phyloP scores from a whole-genome alignment of 2,113 vertebrate genomes.

The Perccottus glenii region DNA sequence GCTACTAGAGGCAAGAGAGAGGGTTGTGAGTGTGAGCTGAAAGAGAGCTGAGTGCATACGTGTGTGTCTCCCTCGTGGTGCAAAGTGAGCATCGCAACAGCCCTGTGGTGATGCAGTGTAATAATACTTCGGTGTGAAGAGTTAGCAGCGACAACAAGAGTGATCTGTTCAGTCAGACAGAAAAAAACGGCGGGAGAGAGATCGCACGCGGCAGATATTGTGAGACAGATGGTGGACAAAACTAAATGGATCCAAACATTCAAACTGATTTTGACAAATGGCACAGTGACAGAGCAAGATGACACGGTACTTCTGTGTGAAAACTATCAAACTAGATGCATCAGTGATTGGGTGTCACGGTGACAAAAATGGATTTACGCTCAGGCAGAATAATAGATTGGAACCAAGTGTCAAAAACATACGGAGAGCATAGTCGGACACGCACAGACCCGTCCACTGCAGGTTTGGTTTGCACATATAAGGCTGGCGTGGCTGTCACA shows the following conservation, averaged over 20 bases:
- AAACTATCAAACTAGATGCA: not conserved
- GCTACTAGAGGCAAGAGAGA: slow-evolving; percentile 34
- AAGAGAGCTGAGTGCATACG: slow-evolving; percentile 22
- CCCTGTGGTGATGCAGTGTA: slow-evolving; percentile 40
- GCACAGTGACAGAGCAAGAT: slow-evolving; percentile 24
- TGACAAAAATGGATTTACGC: slow-evolving; percentile 30
- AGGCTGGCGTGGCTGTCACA: slow-evolving; percentile 44
- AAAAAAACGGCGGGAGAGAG: slow-evolving; percentile 3
- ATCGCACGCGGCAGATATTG: slow-evolving; percentile 3
- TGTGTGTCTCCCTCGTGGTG: slow-evolving; percentile 10
- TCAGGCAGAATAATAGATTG: slow-evolving; percentile 12
- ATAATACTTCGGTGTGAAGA: slow-evolving; percentile 46
- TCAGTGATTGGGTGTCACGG: slow-evolving; percentile 21
- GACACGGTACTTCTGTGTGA: not conserved
- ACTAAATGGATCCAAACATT: slow-evolving; percentile 48
- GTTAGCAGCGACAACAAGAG: slow-evolving; percentile 38
- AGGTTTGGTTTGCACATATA: slow-evolving; percentile 34
- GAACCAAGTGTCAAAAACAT: slow-evolving; percentile 17
- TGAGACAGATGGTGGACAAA: slow-evolving; percentile 41
- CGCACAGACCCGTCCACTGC: slow-evolving; percentile 1
- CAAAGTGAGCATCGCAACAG: slow-evolving; percentile 48
- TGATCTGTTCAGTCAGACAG: slow-evolving; percentile 19
- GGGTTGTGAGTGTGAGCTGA: slow-evolving; percentile 11
- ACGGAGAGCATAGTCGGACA: slow-evolving; percentile 2
- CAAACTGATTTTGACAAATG: slow-evolving; percentile 49